These are phyloP conservation scores for Cacoxenus indagator DNA, from an alignment of 2,888 invertebrate genomes.

Conservation along the genomic window DNA sequence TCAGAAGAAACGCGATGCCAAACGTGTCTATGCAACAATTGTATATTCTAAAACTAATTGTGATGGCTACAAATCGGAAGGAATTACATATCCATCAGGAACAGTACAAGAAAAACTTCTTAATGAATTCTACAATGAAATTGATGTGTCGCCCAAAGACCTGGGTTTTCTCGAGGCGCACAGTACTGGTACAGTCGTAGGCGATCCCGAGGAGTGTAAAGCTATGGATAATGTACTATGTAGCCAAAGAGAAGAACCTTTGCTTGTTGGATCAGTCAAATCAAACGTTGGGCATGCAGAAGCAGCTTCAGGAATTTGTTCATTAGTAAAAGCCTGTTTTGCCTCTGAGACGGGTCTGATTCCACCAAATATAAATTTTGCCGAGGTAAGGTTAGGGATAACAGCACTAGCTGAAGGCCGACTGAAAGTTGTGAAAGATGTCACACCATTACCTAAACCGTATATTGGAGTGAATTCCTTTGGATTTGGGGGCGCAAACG, in stretches of 20 bases:
- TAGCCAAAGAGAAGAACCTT: slow-evolving; percentile 79
- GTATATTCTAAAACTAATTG: slow-evolving; percentile 86
- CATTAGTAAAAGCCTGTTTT: slow-evolving; percentile 84
- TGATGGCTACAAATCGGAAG: slow-evolving; percentile 82
- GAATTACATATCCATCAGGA: slow-evolving; percentile 79
- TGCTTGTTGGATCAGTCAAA: slow-evolving; percentile 91
- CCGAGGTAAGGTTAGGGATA: slow-evolving; percentile 75
- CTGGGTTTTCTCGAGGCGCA: slow-evolving; percentile 90
- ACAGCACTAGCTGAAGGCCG: slow-evolving; percentile 76
- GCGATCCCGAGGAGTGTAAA: no score
- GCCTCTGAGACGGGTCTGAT: slow-evolving; percentile 85
- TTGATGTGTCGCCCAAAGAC: slow-evolving; percentile 77
- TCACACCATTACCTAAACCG: slow-evolving; percentile 80
- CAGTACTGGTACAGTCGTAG: slow-evolving; percentile 84
- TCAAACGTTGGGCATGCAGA: slow-evolving; percentile 96
- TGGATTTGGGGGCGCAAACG: no score
- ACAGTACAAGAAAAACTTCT: slow-evolving; percentile 76
- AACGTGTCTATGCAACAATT: no score
- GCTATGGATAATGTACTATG: no score
- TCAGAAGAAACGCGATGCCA: no score
- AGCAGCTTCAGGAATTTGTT: slow-evolving; percentile 86
- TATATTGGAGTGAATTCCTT: slow-evolving; percentile 89
- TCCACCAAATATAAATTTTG: slow-evolving; percentile 89
- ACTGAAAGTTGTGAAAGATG: slow-evolving; percentile 81
- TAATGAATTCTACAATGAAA: slow-evolving; percentile 78